These are phyloP conservation scores for Loxodonta africana DNA, from an alignment of 2,113 vertebrate genomes.

Conservation along the genomic window DNA sequence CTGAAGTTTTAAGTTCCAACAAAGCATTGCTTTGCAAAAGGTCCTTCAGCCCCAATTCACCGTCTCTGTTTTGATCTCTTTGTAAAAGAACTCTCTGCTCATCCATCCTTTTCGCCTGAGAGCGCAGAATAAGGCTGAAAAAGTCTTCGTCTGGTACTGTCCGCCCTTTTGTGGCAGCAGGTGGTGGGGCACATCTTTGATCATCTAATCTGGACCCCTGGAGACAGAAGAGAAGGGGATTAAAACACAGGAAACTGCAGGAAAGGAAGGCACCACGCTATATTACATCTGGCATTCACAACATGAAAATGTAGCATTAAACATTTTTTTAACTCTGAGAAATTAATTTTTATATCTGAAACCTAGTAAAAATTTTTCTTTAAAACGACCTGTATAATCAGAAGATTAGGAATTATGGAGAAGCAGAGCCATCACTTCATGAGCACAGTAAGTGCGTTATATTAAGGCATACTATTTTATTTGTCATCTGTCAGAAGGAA, in stretches of 20 bases:
- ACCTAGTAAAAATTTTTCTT: neutral
- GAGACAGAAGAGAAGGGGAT: neutral
- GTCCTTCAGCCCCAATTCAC: conserved; percentile 87
- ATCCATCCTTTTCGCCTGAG: conserved; percentile 97
- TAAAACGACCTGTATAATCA: neutral
- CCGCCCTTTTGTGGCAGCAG: conserved; percentile 90
- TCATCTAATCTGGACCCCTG: conserved; percentile 97
- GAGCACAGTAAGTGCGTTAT: neutral
- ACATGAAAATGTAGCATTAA: neutral
- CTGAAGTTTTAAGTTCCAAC: conserved; percentile 70
- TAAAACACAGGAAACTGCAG: neutral
- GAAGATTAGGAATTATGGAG: neutral
- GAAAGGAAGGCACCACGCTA: neutral
- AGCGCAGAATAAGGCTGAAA: conserved; percentile 97
- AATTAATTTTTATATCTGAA: conserved; percentile 16
- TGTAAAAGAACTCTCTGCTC: conserved; percentile 96
- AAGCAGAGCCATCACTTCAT: neutral
- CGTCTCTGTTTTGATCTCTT: conserved; percentile 87
- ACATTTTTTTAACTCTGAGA: neutral
- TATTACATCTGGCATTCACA: too few species aligned
- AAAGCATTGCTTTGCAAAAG: conserved; percentile 71
- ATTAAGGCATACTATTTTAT: neutral
- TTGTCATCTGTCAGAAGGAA: neutral
- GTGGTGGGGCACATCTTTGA: conserved; percentile 93
- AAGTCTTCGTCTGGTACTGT: conserved; percentile 99